Base-by-base conservation (phyloP, 2,888 invertebrate species). In the Eupithecia vulgata region DNA sequence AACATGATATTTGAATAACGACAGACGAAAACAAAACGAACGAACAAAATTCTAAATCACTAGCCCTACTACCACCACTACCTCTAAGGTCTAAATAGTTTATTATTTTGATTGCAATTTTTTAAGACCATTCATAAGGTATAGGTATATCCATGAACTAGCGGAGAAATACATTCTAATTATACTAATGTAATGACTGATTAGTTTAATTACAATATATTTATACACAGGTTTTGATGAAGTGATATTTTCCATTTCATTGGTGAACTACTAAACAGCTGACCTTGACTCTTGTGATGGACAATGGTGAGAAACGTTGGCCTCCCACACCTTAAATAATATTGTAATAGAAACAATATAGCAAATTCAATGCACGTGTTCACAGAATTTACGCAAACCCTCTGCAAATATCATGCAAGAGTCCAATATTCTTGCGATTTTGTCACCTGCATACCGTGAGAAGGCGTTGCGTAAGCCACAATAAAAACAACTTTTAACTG, bases 391-490 rank as follows among this genome's bases (percentile, higher is more conserved):
- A 40, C 66, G 40, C 42, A 66, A 45, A 42, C 61, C 34, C 34
- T 30, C 7, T 61, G 61, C 64, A 37, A 37, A 37, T 37, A 64
- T 37, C 64, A 72, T 59, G 35, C 34, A 64, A 64, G 34, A 61
- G 61, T 37, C 64, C 21, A 64, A 67, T 67, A 67, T 45, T 48
- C 37, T 17, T 21, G 42, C 8, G 17, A 67, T 67, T 48, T 67
- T 42, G 64, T 64, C 64, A 64, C 64, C 64, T 64, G 42, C 61
- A 8, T 37, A 64, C n/a, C 64, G 64, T 64, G 71, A 68, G 68
- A 74, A 68, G n/a, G 30, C 8, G 37, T 71, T 74, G 74, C 48
- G 74, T 40, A 69, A 74, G 73, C 64, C 48, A 45, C 52, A 52
- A 68, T 61, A 61, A 61, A 52, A 57, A 57, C 57, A 57, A 57